Conservation (phyloP, 2,797 vertebrate genomes). For the Sternarchorhynchus goeldii region DNA sequence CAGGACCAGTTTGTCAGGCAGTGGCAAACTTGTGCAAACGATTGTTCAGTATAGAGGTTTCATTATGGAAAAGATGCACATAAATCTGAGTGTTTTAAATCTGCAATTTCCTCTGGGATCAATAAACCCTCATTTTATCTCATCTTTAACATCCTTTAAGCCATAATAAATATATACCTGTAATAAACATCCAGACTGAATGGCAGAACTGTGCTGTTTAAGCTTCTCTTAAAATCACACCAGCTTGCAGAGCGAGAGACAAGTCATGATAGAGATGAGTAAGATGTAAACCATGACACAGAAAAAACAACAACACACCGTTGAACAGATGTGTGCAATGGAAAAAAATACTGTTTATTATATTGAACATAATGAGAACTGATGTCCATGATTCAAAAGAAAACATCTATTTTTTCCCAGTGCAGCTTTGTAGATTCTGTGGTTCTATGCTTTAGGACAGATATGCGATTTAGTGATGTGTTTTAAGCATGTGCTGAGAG, state of each 20-base stretch:
- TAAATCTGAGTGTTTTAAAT: slow-evolving; percentile 30
- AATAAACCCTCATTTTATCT: no score
- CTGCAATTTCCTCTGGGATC: no score
- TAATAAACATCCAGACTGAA: slow-evolving; percentile 12
- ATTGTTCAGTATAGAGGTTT: background rate
- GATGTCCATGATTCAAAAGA: no score
- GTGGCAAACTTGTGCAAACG: background rate
- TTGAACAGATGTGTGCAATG: no score
- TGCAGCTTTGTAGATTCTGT: background rate
- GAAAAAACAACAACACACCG: no score
- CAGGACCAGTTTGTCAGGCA: slow-evolving; percentile 5
- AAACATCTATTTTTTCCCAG: background rate
- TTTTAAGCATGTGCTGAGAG: background rate
- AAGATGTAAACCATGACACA: no score
- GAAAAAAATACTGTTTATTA: no score
- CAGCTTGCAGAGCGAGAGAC: background rate
- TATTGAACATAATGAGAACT: no score
- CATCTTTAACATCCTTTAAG: slow-evolving; percentile 18
- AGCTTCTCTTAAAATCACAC: slow-evolving; percentile 10
- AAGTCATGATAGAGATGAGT: no score
- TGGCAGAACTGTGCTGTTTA: slow-evolving; percentile 22
- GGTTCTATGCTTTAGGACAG: background rate
- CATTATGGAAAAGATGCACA: slow-evolving; percentile 9
- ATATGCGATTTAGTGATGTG: background rate
- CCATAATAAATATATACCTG: slow-evolving; percentile 22